phyloP scores from a whole-genome alignment of 2,113 vertebrate genomes.

The Dipodomys merriami region DNA sequence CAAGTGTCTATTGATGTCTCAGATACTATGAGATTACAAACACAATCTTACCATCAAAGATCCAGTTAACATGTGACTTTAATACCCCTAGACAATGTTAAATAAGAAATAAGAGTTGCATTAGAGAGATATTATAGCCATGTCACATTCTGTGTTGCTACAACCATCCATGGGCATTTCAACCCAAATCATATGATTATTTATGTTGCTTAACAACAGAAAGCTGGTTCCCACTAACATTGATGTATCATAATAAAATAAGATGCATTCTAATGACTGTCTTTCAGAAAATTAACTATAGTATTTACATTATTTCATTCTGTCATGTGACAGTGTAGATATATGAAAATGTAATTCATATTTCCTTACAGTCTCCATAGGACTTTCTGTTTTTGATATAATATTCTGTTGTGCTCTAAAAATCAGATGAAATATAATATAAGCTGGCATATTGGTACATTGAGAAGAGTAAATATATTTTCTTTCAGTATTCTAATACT shows the following conservation, averaged over 20 bases:
- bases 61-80: conserved; percentile 48
- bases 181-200: conserved; percentile 40
- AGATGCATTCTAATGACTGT: conserved; percentile 62
- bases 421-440: conserved; percentile 51
- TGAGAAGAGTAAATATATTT: conserved; percentile 52
- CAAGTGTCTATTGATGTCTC: background rate
- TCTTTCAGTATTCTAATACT: conserved; percentile 50
- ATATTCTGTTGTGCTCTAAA: conserved; percentile 4
- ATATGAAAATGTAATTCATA: conserved; percentile 66
- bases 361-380: conserved; percentile 57
- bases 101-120: conserved; percentile 30
- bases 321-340: conserved; percentile 60
- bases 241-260: conserved; percentile 48
- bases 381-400: conserved; percentile 35
- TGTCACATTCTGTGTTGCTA: conserved; percentile 9
- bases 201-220: conserved; percentile 52
- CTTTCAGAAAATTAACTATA: conserved; percentile 61
- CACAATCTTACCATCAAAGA: background rate
- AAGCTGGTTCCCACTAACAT: background rate
- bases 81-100: background rate
- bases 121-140: background rate
- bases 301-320: conserved; percentile 68
- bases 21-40: conserved; percentile 37
- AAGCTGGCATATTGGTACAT: conserved; percentile 23
- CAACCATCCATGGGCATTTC: conserved; percentile 33